These are phyloP conservation scores for Alligator mississippiensis DNA, from an alignment of 2,113 vertebrate species.

Conservation along the genomic window DNA sequence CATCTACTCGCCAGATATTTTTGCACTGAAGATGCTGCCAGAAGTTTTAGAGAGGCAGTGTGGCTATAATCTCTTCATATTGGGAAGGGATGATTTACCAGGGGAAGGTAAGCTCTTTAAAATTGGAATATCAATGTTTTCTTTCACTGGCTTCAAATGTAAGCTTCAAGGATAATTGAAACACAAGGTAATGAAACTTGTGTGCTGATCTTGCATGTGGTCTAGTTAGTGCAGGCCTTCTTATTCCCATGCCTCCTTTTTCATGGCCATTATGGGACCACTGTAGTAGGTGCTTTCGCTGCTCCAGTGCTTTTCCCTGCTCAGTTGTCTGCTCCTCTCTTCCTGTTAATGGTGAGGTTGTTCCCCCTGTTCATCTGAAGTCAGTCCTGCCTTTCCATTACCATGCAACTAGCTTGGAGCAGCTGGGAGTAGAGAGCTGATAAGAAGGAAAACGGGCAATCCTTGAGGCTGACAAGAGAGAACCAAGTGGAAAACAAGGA, in stretches of 20 bases:
- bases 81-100: conserved; percentile 85
- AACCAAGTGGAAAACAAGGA: background rate
- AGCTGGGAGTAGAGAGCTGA: background rate
- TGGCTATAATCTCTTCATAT: conserved; percentile 91
- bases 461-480: background rate
- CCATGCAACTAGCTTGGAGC: background rate
- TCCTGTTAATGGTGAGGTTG: background rate
- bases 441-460: background rate
- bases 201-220: background rate
- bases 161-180: background rate
- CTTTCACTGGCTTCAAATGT: background rate
- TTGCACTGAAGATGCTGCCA: conserved; percentile 87
- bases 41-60: conserved; percentile 89
- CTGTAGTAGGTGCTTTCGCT: background rate
- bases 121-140: background rate
- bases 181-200: background rate
- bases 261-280: background rate
- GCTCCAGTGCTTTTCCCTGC: background rate
- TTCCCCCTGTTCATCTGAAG: background rate
- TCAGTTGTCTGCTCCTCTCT: background rate
- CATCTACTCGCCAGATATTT: conserved; percentile 72
- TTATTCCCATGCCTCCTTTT: background rate
- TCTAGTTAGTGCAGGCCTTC: background rate
- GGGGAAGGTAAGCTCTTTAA: conserved; percentile 84
- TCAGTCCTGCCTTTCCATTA: background rate